Evolutionary conservation across 2,113 vertebrate genomes (phyloP).

Genomic region (Brachionichthys hirsutus): DNA sequence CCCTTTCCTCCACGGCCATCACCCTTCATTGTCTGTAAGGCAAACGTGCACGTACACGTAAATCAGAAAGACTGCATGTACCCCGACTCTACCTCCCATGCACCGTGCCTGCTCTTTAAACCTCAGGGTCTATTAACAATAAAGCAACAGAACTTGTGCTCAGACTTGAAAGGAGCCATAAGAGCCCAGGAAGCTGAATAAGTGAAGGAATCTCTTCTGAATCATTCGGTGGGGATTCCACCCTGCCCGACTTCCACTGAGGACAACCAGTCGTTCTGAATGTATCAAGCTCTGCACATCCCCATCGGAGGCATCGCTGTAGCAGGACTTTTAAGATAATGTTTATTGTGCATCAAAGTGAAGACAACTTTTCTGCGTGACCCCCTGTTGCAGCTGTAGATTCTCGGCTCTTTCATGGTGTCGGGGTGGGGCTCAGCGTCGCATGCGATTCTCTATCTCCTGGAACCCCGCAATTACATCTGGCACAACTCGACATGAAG

Average conservation of each 20-base stretch:
- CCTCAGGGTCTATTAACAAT: slow-evolving; percentile 68
- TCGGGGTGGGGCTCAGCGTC: slow-evolving; percentile 56
- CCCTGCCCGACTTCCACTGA: slow-evolving; percentile 39
- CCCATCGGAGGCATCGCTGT: slow-evolving; percentile 52
- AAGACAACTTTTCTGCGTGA: slow-evolving; percentile 64
- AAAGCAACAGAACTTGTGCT: slow-evolving; percentile 65
- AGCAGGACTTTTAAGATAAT: slow-evolving; percentile 61
- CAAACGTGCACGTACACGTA: slow-evolving; percentile 29
- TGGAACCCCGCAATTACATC: slow-evolving; percentile 80
- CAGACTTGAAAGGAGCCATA: slow-evolving; percentile 59
- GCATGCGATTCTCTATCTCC: slow-evolving; percentile 73
- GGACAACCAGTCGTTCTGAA: slow-evolving; percentile 49
- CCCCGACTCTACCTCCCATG: slow-evolving; percentile 48
- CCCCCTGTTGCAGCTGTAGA: slow-evolving; percentile 40
- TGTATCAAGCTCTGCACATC: slow-evolving; percentile 49
- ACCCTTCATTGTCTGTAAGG: slow-evolving; percentile 46
- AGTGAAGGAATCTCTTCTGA: slow-evolving; percentile 50
- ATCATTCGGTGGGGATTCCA: slow-evolving; percentile 44
- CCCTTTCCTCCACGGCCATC: slow-evolving; percentile 67
- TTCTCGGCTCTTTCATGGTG: slow-evolving; percentile 66
- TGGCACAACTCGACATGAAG: slow-evolving; percentile 81
- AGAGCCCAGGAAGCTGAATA: slow-evolving; percentile 31
- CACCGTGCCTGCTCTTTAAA: slow-evolving; percentile 33
- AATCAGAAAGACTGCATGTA: slow-evolving; percentile 60
- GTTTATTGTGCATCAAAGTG: slow-evolving; percentile 70